A percentile compares a stretch with the other conserved stretches of the same genome.
phyloP scores from a whole-genome alignment of 2,113 vertebrate species.

The Scolopax mira region DNA sequence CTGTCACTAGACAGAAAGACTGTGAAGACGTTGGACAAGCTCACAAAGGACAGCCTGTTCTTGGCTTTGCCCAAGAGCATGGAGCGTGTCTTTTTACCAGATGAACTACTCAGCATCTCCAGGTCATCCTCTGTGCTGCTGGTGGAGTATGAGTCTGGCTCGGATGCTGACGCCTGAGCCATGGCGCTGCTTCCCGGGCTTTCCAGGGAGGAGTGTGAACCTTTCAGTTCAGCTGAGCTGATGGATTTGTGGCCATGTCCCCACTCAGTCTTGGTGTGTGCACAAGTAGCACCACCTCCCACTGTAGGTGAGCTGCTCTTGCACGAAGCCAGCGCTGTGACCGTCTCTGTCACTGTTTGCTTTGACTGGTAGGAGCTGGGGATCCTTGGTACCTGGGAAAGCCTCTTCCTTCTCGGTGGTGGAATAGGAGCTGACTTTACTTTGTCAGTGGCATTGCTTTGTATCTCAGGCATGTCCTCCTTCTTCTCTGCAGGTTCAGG shows the following conservation, averaged over 20 bases:
- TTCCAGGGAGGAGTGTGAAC: slow-evolving; percentile 79
- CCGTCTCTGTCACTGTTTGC: neutral
- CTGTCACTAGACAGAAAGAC: slow-evolving; percentile 87
- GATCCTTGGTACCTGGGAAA: neutral
- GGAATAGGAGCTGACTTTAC: slow-evolving; percentile 73
- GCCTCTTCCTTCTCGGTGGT: slow-evolving; percentile 79
- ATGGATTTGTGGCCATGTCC: neutral
- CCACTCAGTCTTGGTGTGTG: neutral
- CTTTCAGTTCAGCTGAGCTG: slow-evolving; percentile 48
- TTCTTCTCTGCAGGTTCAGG: neutral
- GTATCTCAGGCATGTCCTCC: neutral
- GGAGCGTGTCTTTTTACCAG: slow-evolving; percentile 79
- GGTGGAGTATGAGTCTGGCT: slow-evolving; percentile 89
- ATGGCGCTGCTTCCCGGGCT: slow-evolving; percentile 68
- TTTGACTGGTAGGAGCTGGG: neutral
- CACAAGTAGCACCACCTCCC: neutral
- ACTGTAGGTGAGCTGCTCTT: neutral
- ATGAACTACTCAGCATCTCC: slow-evolving; percentile 62
- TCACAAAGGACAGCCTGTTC: slow-evolving; percentile 85
- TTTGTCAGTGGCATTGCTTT: neutral
- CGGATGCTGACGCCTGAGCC: slow-evolving; percentile 5
- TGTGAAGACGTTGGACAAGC: slow-evolving; percentile 81
- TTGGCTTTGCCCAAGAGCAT: slow-evolving; percentile 87
- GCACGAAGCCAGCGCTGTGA: fast-evolving
- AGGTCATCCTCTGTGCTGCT: slow-evolving; percentile 92